Evolutionary conservation across 2,113 vertebrate genomes (phyloP).

Genomic region (Tiliqua scincoides): DNA sequence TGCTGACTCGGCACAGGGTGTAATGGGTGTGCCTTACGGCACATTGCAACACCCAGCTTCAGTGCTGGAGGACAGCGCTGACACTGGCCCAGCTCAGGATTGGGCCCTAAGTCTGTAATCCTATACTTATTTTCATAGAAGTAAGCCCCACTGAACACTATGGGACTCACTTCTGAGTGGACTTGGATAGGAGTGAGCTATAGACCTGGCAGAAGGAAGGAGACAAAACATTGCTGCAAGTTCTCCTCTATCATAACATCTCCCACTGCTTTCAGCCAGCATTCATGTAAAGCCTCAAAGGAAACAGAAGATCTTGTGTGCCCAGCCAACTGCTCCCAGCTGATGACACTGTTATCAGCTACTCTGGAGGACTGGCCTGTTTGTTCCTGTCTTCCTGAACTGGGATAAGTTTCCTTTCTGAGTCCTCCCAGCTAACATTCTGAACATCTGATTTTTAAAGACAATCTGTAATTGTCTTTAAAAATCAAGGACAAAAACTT

Average conservation of each 20-base stretch:
- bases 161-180: too few species aligned
- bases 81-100: too few species aligned
- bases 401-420: neutral
- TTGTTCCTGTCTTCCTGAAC: neutral
- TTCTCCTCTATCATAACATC: neutral
- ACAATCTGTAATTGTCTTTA: neutral
- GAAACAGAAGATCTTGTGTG: neutral
- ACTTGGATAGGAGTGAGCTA: too few species aligned
- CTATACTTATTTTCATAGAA: too few species aligned
- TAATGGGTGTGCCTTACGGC: too few species aligned
- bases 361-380: neutral
- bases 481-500: conserved; percentile 22
- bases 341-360: neutral
- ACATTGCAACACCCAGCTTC: too few species aligned
- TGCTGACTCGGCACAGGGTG: too few species aligned
- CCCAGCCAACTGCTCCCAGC: neutral
- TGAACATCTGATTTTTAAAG: neutral
- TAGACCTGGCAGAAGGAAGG: neutral
- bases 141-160: too few species aligned
- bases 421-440: neutral
- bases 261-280: neutral
- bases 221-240: neutral
- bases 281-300: neutral
- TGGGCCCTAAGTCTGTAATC: too few species aligned
- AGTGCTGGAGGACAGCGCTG: too few species aligned